Evolutionary conservation across 2,113 vertebrate genomes (phyloP).

Genomic region (Sceloporus undulatus): DNA sequence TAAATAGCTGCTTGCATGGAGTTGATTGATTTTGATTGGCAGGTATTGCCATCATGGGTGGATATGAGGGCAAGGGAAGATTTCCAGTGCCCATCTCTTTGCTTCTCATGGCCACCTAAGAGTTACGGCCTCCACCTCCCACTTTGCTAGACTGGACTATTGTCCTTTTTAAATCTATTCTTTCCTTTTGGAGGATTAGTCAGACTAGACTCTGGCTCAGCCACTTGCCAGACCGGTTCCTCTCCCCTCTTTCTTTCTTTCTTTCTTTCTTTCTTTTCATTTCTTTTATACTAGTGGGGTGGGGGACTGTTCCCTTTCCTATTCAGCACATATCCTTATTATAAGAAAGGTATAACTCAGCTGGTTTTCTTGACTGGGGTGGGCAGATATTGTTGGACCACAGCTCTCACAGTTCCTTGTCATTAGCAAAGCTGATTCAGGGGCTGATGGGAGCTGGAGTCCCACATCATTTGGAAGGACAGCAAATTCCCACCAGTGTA

Average conservation of each 20-base stretch:
- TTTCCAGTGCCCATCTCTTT: not conserved
- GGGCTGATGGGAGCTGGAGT: not conserved
- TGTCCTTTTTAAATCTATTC: conserved; percentile 51
- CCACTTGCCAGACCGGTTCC: conserved; percentile 75
- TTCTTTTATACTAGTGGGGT: not conserved
- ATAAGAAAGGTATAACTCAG: not conserved
- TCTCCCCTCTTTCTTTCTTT: not conserved
- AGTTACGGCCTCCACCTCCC: conserved; percentile 58
- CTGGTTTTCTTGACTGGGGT: not conserved
- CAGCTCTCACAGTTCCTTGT: not conserved
- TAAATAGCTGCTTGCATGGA: not conserved
- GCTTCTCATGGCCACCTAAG: conserved; percentile 38
- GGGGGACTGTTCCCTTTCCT: not conserved
- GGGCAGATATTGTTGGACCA: not conserved
- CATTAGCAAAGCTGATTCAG: not conserved
- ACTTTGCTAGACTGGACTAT: conserved; percentile 2
- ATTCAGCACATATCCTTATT: not conserved
- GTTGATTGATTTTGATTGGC: not conserved
- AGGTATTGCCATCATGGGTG: not conserved
- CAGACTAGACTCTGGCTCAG: conserved; percentile 70
- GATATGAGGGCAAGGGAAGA: not conserved
- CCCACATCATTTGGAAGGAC: not conserved
- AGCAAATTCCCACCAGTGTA: not conserved
- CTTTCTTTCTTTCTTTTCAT: too few relatives aligned
- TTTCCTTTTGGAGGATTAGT: conserved; percentile 59